Evolutionary conservation across 2,797 vertebrate species (phyloP).

Genomic region (Alca torda): DNA sequence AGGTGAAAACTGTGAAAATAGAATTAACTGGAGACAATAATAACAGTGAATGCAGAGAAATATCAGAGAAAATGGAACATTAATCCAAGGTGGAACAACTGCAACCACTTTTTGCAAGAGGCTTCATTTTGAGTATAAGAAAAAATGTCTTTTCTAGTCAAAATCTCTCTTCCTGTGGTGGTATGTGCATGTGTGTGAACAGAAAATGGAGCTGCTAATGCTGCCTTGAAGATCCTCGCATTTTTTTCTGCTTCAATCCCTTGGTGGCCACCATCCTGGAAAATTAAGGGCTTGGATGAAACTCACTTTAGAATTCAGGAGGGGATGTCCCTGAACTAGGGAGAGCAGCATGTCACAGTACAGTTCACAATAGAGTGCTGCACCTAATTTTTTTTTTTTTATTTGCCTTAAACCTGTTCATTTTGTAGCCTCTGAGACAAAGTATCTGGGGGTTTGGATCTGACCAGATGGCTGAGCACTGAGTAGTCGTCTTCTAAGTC

Average conservation of each 20-base stretch:
- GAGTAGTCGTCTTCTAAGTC: conserved; percentile 32
- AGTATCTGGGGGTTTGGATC: conserved; percentile 37
- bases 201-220: conserved; percentile 32
- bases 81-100: conserved; percentile 5
- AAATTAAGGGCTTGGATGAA: neutral
- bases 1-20: neutral
- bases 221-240: neutral
- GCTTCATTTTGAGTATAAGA: neutral
- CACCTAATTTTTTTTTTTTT: neutral
- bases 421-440: conserved; percentile 26
- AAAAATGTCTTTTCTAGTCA: neutral
- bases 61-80: neutral
- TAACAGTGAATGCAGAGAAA: neutral
- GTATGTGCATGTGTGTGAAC: neutral
- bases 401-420: conserved; percentile 9
- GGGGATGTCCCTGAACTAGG: neutral
- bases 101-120: neutral
- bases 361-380: conserved; percentile 5
- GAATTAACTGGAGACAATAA: conserved; percentile 24
- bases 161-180: neutral
- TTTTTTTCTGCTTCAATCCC: conserved; percentile 29
- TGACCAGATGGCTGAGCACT: conserved; percentile 49
- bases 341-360: neutral
- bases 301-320: conserved; percentile 39
- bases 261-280: conserved; percentile 1